Evolutionary conservation across 2,888 invertebrate genomes (phyloP).

Genomic region (Cerastis rubricosa): DNA sequence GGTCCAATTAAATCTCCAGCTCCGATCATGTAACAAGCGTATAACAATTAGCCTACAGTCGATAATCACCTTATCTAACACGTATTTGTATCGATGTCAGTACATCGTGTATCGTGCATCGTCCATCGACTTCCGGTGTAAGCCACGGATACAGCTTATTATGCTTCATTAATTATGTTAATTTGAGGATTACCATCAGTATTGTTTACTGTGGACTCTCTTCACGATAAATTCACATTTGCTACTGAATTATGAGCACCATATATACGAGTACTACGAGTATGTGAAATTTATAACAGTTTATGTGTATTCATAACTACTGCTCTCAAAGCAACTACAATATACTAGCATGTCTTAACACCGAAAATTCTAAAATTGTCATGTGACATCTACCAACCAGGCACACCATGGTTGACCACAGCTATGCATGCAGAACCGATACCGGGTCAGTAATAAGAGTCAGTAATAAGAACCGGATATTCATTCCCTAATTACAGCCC

Average conservation of each 20-base stretch:
- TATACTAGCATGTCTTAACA: background rate
- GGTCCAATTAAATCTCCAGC: background rate
- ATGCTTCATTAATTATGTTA: slow-evolving; percentile 60
- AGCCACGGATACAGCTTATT: slow-evolving; percentile 45
- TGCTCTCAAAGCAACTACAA: background rate
- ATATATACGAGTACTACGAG: background rate
- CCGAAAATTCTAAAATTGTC: background rate
- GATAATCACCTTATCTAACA: slow-evolving; percentile 43
- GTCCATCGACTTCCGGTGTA: slow-evolving; percentile 38
- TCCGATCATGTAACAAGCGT: slow-evolving; percentile 20
- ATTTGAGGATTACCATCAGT: slow-evolving; percentile 40
- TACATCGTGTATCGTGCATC: background rate
- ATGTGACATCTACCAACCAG: background rate
- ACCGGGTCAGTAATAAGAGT: no score
- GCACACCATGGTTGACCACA: no score
- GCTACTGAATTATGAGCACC: background rate
- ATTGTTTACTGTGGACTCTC: background rate
- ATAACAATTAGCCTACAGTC: slow-evolving; percentile 33
- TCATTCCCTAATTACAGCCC: background rate
- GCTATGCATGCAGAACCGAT: background rate
- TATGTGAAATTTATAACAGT: background rate
- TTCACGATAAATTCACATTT: background rate
- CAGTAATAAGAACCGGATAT: background rate
- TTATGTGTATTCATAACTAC: background rate
- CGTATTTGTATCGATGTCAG: background rate